Percentiles rank a stretch among this genome's conserved stretches.
These are phyloP conservation scores for Nephila pilipes DNA, from an alignment of 1,140 invertebrate species.

Conservation along the genomic window DNA sequence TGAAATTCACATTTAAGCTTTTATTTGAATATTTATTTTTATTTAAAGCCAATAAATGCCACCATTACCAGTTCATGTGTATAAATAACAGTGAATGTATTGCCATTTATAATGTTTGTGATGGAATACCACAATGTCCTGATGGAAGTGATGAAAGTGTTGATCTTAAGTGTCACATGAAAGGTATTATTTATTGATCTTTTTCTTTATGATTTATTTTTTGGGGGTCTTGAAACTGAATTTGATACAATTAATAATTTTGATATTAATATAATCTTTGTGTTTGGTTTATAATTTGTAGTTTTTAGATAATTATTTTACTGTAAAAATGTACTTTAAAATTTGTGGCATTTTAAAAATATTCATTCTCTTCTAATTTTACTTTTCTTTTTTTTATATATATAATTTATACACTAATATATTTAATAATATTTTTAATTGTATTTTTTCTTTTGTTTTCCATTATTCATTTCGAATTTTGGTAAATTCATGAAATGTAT, in stretches of 20 bases:
- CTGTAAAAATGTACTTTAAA: too few species aligned
- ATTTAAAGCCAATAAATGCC: constrained; percentile 68
- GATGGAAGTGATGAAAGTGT: constrained; percentile 94
- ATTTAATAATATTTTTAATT: too few species aligned
- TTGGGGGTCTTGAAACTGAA: not conserved
- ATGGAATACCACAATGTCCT: constrained; percentile 95
- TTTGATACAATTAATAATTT: not conserved
- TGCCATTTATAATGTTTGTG: constrained; percentile 96
- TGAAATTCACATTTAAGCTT: too few species aligned
- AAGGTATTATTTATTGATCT: not conserved
- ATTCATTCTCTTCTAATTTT: not conserved
- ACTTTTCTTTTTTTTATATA: not conserved
- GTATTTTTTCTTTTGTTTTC: too few species aligned
- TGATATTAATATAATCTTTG: too few species aligned
- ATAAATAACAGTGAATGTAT: constrained; percentile 93
- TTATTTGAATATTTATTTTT: not conserved
- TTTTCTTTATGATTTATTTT: too few species aligned
- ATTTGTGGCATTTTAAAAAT: not conserved
- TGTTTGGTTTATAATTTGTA: too few species aligned
- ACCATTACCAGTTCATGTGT: constrained; percentile 92
- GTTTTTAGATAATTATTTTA: too few species aligned
- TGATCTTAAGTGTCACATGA: constrained; percentile 88
- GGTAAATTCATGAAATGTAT: too few species aligned
- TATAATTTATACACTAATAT: too few species aligned
- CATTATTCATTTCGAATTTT: too few species aligned